Conservation (phyloP, 2,888 invertebrate species). For the Idaea biselata region DNA sequence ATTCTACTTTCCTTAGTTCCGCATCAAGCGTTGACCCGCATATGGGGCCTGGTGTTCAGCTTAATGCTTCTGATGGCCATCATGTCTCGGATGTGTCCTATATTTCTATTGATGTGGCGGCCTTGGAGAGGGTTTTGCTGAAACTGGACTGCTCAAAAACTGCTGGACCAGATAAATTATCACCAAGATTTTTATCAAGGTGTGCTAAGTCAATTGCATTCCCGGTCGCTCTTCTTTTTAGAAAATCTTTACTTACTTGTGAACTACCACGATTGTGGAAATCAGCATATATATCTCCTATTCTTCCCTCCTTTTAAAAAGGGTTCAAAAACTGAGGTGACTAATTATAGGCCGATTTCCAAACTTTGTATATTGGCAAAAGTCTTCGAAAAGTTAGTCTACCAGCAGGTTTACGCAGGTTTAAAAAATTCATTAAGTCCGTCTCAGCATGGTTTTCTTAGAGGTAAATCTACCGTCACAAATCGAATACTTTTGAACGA, state of each 20-base stretch:
- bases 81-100: neutral
- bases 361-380: constrained; percentile 14
- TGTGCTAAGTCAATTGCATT: constrained; percentile 3
- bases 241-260: constrained; percentile 2
- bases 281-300: constrained; percentile 10
- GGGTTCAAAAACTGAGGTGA: constrained; percentile 7
- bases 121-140: neutral
- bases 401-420: constrained; percentile 4
- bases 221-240: constrained; percentile 6
- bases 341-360: constrained; percentile 17
- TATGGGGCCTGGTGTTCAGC: neutral
- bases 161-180: constrained; percentile 4
- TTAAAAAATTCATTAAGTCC: neutral
- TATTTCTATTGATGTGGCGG: neutral
- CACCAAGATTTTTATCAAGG: constrained; percentile 3
- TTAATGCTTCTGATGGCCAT: too few relatives aligned
- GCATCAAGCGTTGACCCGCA: neutral
- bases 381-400: constrained; percentile 7
- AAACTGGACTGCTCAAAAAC: constrained; percentile 7
- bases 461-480: constrained; percentile 2
- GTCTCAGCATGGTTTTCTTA: constrained; percentile 7
- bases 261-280: constrained; percentile 8
- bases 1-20: constrained; percentile 7
- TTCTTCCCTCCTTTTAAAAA: constrained; percentile 16
- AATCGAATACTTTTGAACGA: neutral